Base-by-base conservation (phyloP, 2,888 invertebrate genomes). In the Cactoblastis cactorum region DNA sequence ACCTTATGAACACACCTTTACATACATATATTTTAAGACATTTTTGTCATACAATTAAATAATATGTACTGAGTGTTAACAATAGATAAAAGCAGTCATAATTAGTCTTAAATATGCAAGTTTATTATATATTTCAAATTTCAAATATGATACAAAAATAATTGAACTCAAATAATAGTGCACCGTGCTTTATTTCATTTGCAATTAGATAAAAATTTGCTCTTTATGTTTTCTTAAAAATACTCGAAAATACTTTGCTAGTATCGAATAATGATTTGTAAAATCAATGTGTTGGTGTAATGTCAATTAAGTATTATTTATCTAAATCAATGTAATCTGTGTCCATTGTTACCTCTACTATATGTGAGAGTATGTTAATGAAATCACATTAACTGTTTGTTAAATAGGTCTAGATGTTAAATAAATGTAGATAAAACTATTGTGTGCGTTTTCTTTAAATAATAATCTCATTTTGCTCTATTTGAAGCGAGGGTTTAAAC, bases 391-490 rank as follows among this genome's bases (percentile, higher is more conserved):
- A 54, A 17, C 43, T 54, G 56, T 53, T 55, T 53, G 52, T 57
- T 54, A 43, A 48, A 46, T 41, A 53, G 51, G 51, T 52, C 24
- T 57, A 55, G 54, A 57, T 54, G 57, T 55, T 54, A 47, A 57
- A 57, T 55, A 55, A 57, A 57, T 54, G 49, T 57, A 49, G 43
- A 51, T 33, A 45, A 37, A 54, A 53, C 22, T 33, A 50, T 35
- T 24, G 17, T 9, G 4, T 11, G 9, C 4, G 17, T 35, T 52
- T 53, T 55, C 38, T 17, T 15, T 32, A 18, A n/a, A n/a, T n/a
- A n/a, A n/a, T n/a, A n/a, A n/a, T 28, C 28, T 6, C 1, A 28
- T 4, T 28, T 28, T 22, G 22, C 5, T 22, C n/a, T n/a, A n/a
- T n/a, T n/a, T n/a, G n/a, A n/a, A 22, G 22, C 22, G 5, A 22